Base-by-base conservation (phyloP, 2,113 vertebrate species). In the Cottus gobio region DNA sequence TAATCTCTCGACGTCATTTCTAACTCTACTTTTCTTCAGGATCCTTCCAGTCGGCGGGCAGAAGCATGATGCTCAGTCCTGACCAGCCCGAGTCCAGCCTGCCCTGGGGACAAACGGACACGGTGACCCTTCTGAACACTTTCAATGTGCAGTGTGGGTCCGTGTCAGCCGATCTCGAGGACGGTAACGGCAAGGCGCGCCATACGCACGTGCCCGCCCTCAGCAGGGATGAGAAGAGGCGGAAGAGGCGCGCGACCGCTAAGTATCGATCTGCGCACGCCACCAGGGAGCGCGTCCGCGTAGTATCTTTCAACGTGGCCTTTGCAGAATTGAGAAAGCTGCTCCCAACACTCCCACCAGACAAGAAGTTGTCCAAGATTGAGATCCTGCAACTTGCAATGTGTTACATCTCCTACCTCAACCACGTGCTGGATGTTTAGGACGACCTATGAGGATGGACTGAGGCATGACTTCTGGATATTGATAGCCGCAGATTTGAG, bases 181-280 rank as follows among this genome's bases (percentile, higher is more conserved):
- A 94, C 28, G 0, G 85, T 52, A 94, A 92, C 77, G 0, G 89
- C 83, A 0, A 92, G 13, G 77, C 78, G 34, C 92, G 84, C 71
- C 87, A 94, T 46, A 88, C 92, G n/a, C 93, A 92, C 58, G 93
- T 93, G 2, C 91, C 91, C 65, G 86, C 88, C 68, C 92, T 96
- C 56, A 97, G 94, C 91, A 94, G 95, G 4, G 96, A 97, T 79
- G 96, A 97, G 86, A 97, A 95, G 86, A 95, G 96, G 24, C 93
- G 96, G 52, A 93, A 95, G 92, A 89, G 95, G 68, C 87, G 93
- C 0, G 72, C 86, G 2, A 92, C 89, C 0, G 78, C 85, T 15
- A 95, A 91, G 26, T 93, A 94, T 65, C 93, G 95, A 44, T 93
- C 93, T 50, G 92, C 88, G 24, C 91, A 87, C 50, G 92, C 93